A percentile compares a stretch with the other conserved stretches of the same genome.
These are phyloP conservation scores for Otolemur crassicaudatus DNA, from an alignment of 2,797 vertebrate genomes.

Conservation along the genomic window DNA sequence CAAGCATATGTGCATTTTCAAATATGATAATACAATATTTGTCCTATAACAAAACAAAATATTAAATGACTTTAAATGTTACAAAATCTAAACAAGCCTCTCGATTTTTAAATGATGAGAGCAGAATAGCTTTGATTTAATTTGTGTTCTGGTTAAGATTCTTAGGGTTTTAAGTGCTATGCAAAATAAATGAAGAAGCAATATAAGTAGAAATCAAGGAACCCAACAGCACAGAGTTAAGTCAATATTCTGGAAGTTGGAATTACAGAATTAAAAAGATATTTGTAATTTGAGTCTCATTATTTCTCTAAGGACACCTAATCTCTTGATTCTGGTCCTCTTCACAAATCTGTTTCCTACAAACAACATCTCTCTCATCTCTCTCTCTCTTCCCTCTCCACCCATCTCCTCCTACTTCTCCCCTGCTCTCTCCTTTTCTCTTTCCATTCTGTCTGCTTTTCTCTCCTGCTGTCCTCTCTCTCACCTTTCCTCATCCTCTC, in stretches of 20 bases:
- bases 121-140: not conserved
- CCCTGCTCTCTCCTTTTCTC: not conserved
- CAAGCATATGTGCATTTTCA: not conserved
- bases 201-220: not conserved
- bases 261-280: not conserved
- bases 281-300: not conserved
- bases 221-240: not conserved
- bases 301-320: not conserved
- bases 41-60: not conserved
- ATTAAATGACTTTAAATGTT: slow-evolving; percentile 36
- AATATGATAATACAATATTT: not conserved
- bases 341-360: not conserved
- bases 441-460: not conserved
- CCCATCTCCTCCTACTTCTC: not conserved
- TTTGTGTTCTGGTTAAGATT: not conserved
- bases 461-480: not conserved
- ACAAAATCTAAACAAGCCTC: not conserved
- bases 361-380: not conserved
- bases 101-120: not conserved
- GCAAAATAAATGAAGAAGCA: not conserved
- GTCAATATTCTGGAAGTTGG: not conserved
- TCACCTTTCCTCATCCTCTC: not conserved
- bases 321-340: not conserved
- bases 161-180: not conserved
- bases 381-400: not conserved